Conservation (phyloP, 2,888 invertebrate genomes). For the Dolichopus griseipennis region DNA sequence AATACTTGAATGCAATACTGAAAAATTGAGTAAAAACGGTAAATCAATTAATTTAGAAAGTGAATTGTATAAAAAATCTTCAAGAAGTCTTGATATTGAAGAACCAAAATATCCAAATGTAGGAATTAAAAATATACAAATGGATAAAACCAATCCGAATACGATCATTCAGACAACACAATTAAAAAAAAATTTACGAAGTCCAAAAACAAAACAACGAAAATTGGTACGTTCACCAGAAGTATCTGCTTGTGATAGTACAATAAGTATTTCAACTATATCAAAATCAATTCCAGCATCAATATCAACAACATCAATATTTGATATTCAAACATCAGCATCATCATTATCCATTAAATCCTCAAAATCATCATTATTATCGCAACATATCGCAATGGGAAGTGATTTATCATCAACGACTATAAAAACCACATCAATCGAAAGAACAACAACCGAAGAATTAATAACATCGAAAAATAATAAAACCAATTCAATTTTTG, state of each 20-base stretch:
- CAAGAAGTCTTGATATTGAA: not conserved
- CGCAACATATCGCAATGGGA: conserved; percentile 31
- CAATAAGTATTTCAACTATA: not conserved
- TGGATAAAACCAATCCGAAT: not conserved
- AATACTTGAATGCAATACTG: not conserved
- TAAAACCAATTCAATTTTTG: conserved; percentile 13
- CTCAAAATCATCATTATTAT: conserved; percentile 6
- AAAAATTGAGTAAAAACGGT: not conserved
- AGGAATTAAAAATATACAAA: not conserved
- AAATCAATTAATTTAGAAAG: not conserved
- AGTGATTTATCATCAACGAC: conserved; percentile 16
- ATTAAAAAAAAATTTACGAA: not conserved
- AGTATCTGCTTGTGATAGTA: conserved; percentile 8
- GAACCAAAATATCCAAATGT: not conserved
- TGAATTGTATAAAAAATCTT: too few relatives aligned
- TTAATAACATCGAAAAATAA: conserved; percentile 18
- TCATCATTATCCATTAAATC: not conserved
- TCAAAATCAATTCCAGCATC: not conserved
- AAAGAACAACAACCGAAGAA: conserved; percentile 20
- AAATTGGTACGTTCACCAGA: conserved; percentile 18
- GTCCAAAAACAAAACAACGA: conserved; percentile 11
- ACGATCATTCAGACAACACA: not conserved
- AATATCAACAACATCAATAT: not conserved
- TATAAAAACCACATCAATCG: conserved; percentile 10
- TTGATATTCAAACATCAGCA: too few relatives aligned